Evolutionary conservation across 2,888 invertebrate species (phyloP).

Genomic region (Lottia gigantea): DNA sequence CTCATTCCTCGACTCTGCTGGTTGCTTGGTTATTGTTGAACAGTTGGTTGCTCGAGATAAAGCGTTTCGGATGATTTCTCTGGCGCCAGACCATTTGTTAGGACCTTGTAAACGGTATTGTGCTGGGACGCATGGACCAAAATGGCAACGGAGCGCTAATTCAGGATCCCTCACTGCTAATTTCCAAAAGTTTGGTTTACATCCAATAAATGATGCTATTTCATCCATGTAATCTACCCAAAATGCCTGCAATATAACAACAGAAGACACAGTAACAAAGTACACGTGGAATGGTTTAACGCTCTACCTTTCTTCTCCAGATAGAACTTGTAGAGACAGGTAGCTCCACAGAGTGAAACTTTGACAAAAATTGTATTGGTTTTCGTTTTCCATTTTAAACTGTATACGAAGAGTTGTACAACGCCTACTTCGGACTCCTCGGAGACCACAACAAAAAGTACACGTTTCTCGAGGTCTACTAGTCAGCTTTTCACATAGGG

Average conservation of each 20-base stretch:
- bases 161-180: conserved; percentile 22
- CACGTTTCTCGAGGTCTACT: too few relatives aligned
- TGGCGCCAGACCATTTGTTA: conserved; percentile 51
- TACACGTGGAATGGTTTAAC: too few relatives aligned
- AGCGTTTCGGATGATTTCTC: conserved; percentile 35
- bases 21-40: background rate
- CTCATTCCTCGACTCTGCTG: background rate
- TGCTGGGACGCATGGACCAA: conserved; percentile 62
- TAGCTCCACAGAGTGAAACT: too few relatives aligned
- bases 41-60: conserved; percentile 18
- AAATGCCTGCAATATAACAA: background rate
- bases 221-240: background rate
- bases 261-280: too few relatives aligned
- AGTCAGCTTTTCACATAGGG: too few relatives aligned
- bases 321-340: too few relatives aligned
- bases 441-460: too few relatives aligned
- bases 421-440: too few relatives aligned
- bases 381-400: too few relatives aligned
- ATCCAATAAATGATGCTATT: background rate
- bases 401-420: too few relatives aligned
- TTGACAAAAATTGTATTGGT: too few relatives aligned
- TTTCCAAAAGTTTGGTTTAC: conserved; percentile 6
- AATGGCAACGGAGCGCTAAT: conserved; percentile 55
- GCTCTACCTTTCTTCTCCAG: too few relatives aligned
- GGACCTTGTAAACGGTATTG: conserved; percentile 62